Percentiles rank a stretch among this genome's conserved stretches.
Conservation (phyloP, 2,113 vertebrate genomes). For the Pionites leucogaster region DNA sequence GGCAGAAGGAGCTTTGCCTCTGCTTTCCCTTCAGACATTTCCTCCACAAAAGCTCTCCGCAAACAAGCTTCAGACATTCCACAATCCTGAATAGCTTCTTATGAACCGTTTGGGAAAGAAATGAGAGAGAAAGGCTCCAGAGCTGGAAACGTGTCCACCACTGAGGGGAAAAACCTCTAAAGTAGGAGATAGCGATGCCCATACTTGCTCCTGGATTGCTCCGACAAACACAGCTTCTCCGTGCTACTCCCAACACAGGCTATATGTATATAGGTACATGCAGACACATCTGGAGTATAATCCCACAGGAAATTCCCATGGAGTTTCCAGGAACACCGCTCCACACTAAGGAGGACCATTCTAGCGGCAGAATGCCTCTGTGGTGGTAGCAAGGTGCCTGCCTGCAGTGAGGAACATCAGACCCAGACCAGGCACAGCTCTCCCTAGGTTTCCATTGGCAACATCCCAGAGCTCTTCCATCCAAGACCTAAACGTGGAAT, state of each 20-base stretch:
- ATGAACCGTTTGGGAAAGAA: neutral
- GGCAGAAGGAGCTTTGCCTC: neutral
- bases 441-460: neutral
- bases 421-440: neutral
- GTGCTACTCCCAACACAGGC: neutral
- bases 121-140: neutral
- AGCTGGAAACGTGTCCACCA: neutral
- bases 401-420: neutral
- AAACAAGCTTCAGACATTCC: neutral
- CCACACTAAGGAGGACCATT: neutral
- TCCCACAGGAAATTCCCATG: neutral
- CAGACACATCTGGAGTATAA: neutral
- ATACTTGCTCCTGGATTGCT: neutral
- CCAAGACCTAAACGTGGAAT: neutral
- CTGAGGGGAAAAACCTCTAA: neutral
- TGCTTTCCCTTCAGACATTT: neutral
- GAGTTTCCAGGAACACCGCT: neutral
- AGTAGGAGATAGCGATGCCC: neutral
- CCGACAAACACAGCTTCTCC: neutral
- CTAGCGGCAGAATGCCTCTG: neutral
- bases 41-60: neutral
- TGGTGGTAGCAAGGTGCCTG: neutral
- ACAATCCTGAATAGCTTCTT: neutral
- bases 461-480: too few relatives aligned
- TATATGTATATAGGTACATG: neutral